Conservation (phyloP, 2,113 vertebrate genomes). For the Machaerirhynchus nigripectus region DNA sequence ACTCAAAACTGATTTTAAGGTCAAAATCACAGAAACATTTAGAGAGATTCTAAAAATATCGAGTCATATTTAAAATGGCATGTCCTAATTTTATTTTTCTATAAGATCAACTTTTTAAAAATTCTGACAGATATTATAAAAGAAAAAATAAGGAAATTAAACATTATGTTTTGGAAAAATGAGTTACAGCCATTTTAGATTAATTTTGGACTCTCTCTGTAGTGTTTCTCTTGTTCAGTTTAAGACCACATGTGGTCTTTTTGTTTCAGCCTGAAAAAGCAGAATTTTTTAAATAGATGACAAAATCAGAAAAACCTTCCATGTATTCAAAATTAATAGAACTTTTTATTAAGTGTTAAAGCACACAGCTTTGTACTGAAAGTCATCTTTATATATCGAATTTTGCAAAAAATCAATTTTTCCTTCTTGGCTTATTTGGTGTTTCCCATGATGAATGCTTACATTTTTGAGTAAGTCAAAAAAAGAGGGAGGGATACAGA, state of each 20-base stretch:
- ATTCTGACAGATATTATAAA: neutral
- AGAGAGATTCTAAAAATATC: neutral
- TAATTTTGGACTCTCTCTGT: neutral
- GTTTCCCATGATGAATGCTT: neutral
- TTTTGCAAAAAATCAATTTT: neutral
- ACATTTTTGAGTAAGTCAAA: neutral
- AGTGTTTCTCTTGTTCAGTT: neutral
- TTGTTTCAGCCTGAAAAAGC: neutral
- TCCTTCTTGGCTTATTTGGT: neutral
- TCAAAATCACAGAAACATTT: neutral
- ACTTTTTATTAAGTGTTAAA: neutral
- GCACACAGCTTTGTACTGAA: neutral
- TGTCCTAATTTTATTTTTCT: neutral
- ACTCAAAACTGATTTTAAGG: neutral
- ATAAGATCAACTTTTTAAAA: neutral
- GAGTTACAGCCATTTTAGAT: neutral
- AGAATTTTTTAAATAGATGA: neutral
- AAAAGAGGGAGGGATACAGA: neutral
- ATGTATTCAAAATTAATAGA: neutral
- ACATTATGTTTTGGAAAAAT: neutral
- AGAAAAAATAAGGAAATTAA: neutral
- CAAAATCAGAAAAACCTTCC: neutral
- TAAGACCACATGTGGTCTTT: rapidly evolving
- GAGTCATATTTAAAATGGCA: neutral
- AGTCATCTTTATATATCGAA: neutral